These are phyloP conservation scores for Danaus plexippus DNA, from an alignment of 1,140 invertebrate genomes.

Conservation along the genomic window DNA sequence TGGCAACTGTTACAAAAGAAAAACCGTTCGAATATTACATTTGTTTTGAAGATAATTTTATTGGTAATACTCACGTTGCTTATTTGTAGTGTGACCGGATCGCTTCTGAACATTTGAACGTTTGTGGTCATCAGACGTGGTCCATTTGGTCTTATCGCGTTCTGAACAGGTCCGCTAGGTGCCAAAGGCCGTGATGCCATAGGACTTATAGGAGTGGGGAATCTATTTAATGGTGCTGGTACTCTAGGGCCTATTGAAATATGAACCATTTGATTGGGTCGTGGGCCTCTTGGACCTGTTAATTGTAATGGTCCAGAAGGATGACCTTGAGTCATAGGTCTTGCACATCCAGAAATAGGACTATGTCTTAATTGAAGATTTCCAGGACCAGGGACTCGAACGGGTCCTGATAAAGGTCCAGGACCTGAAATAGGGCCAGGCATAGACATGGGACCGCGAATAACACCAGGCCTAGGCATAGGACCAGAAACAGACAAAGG, in stretches of 20 bases:
- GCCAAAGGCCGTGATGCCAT: neutral
- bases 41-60: constrained; percentile 6
- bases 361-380: no score
- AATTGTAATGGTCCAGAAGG: no score
- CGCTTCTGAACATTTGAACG: constrained; percentile 19
- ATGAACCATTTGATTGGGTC: neutral
- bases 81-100: constrained; percentile 21
- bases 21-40: constrained; percentile 5
- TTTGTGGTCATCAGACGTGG: constrained; percentile 5
- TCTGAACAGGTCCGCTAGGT: neutral
- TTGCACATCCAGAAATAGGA: no score
- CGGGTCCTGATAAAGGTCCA: no score
- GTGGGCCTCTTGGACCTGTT: constrained; percentile 2
- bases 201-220: neutral
- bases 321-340: no score
- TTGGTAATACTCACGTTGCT: constrained; percentile 22
- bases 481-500: constrained; percentile 5
- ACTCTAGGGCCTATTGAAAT: constrained; percentile 4
- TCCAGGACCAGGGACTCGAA: no score
- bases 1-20: constrained; percentile 30
- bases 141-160: constrained; percentile 7
- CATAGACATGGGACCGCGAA: constrained; percentile 8
- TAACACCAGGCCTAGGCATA: constrained; percentile 8
- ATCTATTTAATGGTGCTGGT: neutral
- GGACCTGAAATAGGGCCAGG: constrained; percentile 4